Conservation (phyloP, 2,113 vertebrate species). For the Felis catus region DNA sequence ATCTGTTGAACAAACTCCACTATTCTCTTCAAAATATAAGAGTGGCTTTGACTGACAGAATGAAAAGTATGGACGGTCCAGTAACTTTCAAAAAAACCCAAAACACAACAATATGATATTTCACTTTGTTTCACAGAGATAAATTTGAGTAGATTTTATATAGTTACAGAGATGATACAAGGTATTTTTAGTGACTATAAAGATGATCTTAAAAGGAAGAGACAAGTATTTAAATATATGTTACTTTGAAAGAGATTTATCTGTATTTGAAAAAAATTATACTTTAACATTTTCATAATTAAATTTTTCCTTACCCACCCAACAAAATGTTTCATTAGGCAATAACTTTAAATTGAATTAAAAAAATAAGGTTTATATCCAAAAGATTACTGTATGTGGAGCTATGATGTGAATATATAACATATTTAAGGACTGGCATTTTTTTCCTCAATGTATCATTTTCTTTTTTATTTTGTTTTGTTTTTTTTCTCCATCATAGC, state of each 20-base stretch:
- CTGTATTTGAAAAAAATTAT: not conserved
- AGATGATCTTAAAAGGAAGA: not conserved
- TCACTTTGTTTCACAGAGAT: not conserved
- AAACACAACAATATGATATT: not conserved
- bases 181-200: constrained; percentile 53
- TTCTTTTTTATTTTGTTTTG: not conserved
- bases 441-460: not conserved
- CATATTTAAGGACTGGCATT: not conserved
- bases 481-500: not conserved
- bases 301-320: not conserved
- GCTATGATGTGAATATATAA: not conserved
- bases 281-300: not conserved
- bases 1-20: not conserved
- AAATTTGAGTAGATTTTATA: constrained; percentile 69
- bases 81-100: not conserved
- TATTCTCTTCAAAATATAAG: not conserved
- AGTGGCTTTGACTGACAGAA: not conserved
- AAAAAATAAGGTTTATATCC: not conserved
- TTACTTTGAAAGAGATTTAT: not conserved
- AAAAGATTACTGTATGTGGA: not conserved
- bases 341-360: not conserved
- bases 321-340: not conserved
- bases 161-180: constrained; percentile 42
- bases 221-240: not conserved
- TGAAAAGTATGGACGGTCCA: not conserved